Base-by-base conservation (phyloP, 2,888 invertebrate species). In the Eueremaeus valkanovi region DNA sequence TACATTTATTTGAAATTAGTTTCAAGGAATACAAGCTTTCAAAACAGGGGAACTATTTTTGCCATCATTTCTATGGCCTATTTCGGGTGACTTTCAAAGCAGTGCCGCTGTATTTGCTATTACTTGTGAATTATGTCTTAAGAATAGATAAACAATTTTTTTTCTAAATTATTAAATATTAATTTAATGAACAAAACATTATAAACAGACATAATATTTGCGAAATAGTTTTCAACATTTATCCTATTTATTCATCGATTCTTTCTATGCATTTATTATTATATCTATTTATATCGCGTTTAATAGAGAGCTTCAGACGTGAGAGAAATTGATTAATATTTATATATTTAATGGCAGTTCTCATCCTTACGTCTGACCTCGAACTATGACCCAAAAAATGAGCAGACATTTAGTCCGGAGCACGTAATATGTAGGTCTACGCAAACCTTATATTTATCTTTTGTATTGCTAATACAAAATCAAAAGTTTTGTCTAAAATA, bases 71-170 rank as follows among this genome's bases (percentile, higher is more conserved):
- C 1, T 31, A 18, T 63, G 63, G n/a, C 63, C 63, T 33, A 63
- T 63, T 63, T 63, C 21, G 33, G 27, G 27, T 33, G 13, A 31
- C 13, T 63, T 18, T 33, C 33, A 63, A 33, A 63, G 33, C 16
- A 63, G 33, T 63, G 33, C 63, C 63, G 63, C 33, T 58, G 18
- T 33, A 9, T 55, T 55, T 55, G 27, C 24, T 18, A 27, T 55
- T 55, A 55, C 13, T 29, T 63, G 33, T 63, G 63, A 63, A 29
- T 33, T 63, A 63, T 63, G 63, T 31, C 3, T 63, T 5, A 24
- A 21, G 11, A 24, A 27, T 55, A 24, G 13, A 55, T 24, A 27
- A 55, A 11, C 21, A 51, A 21, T 51, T 24, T 24, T 55, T 55
- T 8, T 27, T 24, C 1, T 13, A 8, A 24, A 13, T 27, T 27